Conservation (phyloP, 2,888 invertebrate species). For the Oscheius sp. region DNA sequence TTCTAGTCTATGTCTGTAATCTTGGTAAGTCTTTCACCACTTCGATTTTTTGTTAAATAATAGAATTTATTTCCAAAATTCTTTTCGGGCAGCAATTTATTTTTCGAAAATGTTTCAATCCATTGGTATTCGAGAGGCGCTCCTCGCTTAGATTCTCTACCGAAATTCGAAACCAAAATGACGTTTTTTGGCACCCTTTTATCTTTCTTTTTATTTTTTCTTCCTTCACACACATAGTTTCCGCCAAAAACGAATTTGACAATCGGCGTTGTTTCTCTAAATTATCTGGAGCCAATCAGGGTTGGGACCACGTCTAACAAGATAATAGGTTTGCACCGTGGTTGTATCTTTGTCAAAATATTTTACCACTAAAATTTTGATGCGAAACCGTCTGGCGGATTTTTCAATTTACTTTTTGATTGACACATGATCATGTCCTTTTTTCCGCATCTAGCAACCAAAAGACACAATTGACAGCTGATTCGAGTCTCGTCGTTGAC, state of each 20-base stretch:
- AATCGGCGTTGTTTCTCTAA: slow-evolving; percentile 22
- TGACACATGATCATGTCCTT: no score
- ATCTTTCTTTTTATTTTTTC: neutral
- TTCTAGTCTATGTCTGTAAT: slow-evolving; percentile 52
- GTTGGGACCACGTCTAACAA: slow-evolving; percentile 22
- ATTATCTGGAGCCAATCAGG: slow-evolving; percentile 23
- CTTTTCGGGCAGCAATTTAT: no score
- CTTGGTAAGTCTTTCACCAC: slow-evolving; percentile 39
- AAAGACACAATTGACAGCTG: slow-evolving; percentile 28
- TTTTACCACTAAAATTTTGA: no score
- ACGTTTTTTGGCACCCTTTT: neutral
- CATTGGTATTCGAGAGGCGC: neutral
- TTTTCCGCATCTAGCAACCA: no score
- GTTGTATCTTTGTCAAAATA: neutral
- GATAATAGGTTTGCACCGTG: slow-evolving; percentile 3
- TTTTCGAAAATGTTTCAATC: neutral
- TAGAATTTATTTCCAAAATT: neutral
- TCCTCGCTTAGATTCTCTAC: neutral
- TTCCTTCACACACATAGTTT: neutral
- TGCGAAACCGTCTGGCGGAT: no score
- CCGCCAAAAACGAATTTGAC: slow-evolving; percentile 3
- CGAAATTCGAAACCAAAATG: neutral
- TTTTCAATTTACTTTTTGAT: no score
- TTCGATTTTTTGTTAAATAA: neutral
- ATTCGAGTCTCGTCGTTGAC: slow-evolving; percentile 24